phyloP scores from a whole-genome alignment of 2,888 invertebrate genomes.

The Tachina grossa region DNA sequence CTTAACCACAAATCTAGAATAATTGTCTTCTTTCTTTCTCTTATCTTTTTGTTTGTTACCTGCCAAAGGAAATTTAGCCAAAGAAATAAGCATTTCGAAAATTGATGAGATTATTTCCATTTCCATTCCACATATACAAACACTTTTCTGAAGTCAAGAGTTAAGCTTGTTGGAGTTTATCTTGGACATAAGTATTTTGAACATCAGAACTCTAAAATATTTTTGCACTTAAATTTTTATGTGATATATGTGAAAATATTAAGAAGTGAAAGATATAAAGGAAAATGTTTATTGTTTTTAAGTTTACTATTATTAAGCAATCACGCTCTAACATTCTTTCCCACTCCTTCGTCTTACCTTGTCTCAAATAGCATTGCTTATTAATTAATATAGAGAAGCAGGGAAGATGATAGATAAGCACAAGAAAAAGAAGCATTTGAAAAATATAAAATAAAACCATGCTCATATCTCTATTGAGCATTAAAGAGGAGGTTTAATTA shows the following conservation, averaged over 20 bases:
- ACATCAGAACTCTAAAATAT: background rate
- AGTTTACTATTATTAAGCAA: background rate
- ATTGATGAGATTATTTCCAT: background rate
- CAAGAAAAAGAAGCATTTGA: background rate
- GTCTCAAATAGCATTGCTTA: slow-evolving; percentile 37
- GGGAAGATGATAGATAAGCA: background rate
- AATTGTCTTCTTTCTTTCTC: slow-evolving; percentile 19
- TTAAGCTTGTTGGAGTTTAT: background rate
- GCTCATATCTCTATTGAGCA: slow-evolving; percentile 7
- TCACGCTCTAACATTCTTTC: background rate
- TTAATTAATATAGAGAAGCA: slow-evolving; percentile 32
- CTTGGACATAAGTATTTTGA: background rate
- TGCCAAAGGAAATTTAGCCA: background rate
- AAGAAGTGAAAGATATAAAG: too few species aligned
- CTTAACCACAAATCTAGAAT: slow-evolving; percentile 32
- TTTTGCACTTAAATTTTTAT: background rate
- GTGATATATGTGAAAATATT: too few species aligned
- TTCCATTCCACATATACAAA: too few species aligned
- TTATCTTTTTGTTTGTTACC: background rate
- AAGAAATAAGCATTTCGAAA: background rate
- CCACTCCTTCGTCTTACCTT: background rate
- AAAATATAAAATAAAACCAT: slow-evolving; percentile 1
- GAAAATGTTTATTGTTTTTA: too few species aligned
- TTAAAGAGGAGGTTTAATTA: slow-evolving; percentile 40
- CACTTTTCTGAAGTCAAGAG: background rate